phyloP scores from a whole-genome alignment of 2,888 invertebrate species.

The Ametastegia equiseti region DNA sequence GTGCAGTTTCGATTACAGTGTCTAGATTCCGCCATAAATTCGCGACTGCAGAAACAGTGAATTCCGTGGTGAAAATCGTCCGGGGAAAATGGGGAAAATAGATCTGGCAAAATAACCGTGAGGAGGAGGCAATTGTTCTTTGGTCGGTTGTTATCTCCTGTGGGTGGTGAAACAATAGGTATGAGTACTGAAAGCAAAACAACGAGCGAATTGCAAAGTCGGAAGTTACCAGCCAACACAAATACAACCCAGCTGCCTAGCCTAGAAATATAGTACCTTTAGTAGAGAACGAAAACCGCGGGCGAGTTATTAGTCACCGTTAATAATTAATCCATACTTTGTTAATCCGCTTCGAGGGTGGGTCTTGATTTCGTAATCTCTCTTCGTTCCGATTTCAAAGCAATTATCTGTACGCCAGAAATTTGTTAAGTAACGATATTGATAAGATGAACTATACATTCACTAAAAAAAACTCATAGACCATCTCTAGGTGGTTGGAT shows the following conservation, averaged over 20 bases:
- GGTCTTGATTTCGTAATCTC: not conserved
- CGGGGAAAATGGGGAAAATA: not conserved
- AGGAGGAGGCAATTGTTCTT: not conserved
- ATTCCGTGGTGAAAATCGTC: not conserved
- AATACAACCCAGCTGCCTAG: not conserved
- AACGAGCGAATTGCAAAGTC: not conserved
- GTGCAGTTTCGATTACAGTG: not conserved
- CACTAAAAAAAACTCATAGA: too few relatives aligned
- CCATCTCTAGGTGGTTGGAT: too few relatives aligned
- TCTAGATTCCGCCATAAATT: not conserved
- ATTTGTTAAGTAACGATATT: too few relatives aligned
- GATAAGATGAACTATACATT: too few relatives aligned
- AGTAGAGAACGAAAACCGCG: not conserved
- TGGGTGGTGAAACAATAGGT: not conserved
- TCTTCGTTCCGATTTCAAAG: too few relatives aligned
- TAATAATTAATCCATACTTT: constrained; percentile 5
- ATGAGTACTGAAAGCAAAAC: not conserved
- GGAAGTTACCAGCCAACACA: constrained; percentile 6
- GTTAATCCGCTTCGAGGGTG: not conserved
- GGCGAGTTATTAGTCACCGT: constrained; percentile 6
- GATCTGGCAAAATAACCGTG: not conserved
- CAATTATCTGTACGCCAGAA: too few relatives aligned
- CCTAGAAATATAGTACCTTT: too few relatives aligned
- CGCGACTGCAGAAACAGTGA: not conserved
- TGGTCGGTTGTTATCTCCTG: constrained; percentile 17